Percentiles rank a stretch among this genome's conserved stretches.
phyloP scores from a whole-genome alignment of 2,113 vertebrate species.

The Myrmophylax atrothorax region DNA sequence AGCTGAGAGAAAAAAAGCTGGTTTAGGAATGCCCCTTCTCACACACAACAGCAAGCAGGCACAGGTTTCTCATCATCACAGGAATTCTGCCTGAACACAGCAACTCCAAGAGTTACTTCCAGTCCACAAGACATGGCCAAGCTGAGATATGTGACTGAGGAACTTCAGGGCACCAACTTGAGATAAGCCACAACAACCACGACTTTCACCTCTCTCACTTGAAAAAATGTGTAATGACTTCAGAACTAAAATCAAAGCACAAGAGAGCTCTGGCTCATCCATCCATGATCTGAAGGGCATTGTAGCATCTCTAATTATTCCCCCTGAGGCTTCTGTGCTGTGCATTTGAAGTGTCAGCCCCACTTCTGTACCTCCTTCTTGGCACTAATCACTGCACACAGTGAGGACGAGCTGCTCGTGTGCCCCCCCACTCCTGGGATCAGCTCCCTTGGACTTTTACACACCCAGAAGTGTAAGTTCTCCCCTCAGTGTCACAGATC shows the following conservation, averaged over 20 bases:
- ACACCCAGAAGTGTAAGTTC: background rate
- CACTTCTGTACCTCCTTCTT: background rate
- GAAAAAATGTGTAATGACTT: background rate
- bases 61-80: background rate
- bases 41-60: background rate
- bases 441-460: background rate
- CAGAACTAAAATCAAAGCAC: background rate
- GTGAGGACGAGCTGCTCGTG: background rate
- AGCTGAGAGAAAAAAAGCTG: slow-evolving; percentile 59
- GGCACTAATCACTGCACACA: background rate
- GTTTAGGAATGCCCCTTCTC: background rate
- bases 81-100: background rate
- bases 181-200: background rate
- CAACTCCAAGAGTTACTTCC: background rate
- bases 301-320: background rate
- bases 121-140: background rate
- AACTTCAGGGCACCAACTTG: background rate
- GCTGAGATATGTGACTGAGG: accelerated
- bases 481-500: background rate
- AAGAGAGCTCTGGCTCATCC: background rate
- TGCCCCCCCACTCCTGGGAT: background rate
- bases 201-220: background rate
- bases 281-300: background rate
- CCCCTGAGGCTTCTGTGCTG: background rate
- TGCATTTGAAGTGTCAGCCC: background rate